These are phyloP conservation scores for Neomorphus geoffroyi DNA, from an alignment of 2,797 vertebrate genomes.

Conservation along the genomic window DNA sequence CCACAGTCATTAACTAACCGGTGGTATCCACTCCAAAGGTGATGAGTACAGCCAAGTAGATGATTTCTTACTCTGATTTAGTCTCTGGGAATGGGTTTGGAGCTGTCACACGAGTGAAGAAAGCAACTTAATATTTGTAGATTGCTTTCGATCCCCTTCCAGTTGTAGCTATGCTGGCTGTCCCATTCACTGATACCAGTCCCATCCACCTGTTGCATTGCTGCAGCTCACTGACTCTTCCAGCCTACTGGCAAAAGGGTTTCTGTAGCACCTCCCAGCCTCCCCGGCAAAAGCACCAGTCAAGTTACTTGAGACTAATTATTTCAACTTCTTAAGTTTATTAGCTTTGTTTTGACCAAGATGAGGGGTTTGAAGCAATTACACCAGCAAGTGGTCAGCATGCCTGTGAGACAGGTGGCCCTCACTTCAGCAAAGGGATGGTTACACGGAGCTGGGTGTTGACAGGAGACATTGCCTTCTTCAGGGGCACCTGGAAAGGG, in stretches of 20 bases:
- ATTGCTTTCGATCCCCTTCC: neutral
- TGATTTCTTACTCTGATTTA: neutral
- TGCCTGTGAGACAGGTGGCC: neutral
- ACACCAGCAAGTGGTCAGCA: neutral
- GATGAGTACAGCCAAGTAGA: neutral
- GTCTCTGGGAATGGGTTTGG: neutral
- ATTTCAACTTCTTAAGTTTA: neutral
- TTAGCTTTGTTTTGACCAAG: neutral
- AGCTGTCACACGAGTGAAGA: neutral
- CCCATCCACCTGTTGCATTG: neutral
- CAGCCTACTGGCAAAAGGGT: neutral
- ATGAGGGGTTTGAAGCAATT: neutral
- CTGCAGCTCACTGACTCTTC: neutral
- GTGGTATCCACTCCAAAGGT: neutral
- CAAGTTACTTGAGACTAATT: neutral
- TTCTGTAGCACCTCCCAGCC: neutral
- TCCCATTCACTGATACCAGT: neutral
- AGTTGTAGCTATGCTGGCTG: neutral
- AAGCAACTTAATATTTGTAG: neutral
- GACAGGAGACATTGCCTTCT: neutral
- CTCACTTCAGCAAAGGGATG: neutral
- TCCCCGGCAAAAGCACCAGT: neutral
- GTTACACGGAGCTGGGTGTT: neutral
- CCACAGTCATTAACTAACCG: neutral
- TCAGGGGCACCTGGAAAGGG: neutral